Percentiles rank a stretch among this genome's conserved stretches.
phyloP scores from a whole-genome alignment of 2,113 vertebrate genomes.

The Mobula hypostoma region DNA sequence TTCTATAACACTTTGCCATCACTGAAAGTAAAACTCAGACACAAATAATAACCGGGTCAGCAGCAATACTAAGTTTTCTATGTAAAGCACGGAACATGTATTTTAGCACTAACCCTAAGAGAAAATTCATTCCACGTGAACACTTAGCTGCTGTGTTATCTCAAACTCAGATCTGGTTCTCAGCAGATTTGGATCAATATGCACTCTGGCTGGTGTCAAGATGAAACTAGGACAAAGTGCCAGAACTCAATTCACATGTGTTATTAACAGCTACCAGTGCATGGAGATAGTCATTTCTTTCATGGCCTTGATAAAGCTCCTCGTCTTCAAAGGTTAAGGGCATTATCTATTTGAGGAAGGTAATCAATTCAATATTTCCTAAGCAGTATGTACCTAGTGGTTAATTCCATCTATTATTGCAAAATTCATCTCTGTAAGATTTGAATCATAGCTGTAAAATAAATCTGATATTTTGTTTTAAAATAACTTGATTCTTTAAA shows the following conservation, averaged over 20 bases:
- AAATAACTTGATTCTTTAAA: background rate
- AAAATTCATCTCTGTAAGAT: background rate
- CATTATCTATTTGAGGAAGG: background rate
- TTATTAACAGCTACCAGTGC: background rate
- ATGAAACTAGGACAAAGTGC: background rate
- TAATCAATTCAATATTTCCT: background rate
- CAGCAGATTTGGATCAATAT: background rate
- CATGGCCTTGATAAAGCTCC: background rate
- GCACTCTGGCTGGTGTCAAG: background rate
- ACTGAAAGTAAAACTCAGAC: background rate
- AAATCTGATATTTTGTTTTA: background rate
- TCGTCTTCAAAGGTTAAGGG: background rate
- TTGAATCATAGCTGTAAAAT: background rate
- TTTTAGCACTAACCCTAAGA: background rate
- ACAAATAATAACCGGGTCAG: background rate
- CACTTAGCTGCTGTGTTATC: background rate
- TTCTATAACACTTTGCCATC: background rate
- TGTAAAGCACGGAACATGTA: background rate
- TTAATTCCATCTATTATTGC: background rate
- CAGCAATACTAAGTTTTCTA: background rate
- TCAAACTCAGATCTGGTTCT: background rate
- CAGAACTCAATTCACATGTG: background rate
- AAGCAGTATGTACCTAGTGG: background rate
- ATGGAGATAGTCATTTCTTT: background rate
- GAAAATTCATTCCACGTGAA: background rate